A percentile compares a stretch with the other conserved stretches of the same genome.
Evolutionary conservation across 2,797 vertebrate genomes (phyloP).

Genomic region (Glyptemys insculpta): DNA sequence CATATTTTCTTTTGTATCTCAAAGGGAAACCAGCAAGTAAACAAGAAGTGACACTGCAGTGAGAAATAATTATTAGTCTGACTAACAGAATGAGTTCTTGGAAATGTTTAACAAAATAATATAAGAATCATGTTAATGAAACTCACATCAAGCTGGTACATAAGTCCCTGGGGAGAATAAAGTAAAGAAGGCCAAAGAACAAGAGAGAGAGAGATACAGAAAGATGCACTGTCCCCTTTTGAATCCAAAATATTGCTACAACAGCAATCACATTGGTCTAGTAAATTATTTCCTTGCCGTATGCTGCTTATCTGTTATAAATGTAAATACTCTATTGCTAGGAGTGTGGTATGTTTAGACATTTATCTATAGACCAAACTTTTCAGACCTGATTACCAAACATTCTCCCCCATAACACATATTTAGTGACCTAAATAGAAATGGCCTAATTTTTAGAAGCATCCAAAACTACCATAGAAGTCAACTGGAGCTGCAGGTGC

Average conservation of each 20-base stretch:
- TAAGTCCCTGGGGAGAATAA: background rate
- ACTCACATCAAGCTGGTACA: background rate
- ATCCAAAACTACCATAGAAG: background rate
- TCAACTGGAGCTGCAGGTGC: background rate
- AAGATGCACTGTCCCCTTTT: background rate
- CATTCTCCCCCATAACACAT: background rate
- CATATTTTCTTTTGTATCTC: slow-evolving; percentile 11
- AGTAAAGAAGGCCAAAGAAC: background rate
- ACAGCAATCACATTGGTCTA: background rate
- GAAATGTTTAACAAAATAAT: background rate
- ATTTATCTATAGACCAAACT: background rate
- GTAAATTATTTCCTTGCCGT: background rate
- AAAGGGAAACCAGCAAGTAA: background rate
- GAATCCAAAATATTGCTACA: background rate
- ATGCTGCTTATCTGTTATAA: background rate
- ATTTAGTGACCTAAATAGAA: background rate
- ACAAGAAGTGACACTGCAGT: background rate
- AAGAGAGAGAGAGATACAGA: background rate
- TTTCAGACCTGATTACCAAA: background rate
- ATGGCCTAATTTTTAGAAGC: background rate
- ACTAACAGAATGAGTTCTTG: background rate
- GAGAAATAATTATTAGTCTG: background rate
- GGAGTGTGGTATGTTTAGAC: background rate
- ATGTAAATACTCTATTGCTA: background rate
- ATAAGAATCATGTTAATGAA: background rate